Conservation (phyloP, 2,113 vertebrate genomes). For the Pelobates fuscus region DNA sequence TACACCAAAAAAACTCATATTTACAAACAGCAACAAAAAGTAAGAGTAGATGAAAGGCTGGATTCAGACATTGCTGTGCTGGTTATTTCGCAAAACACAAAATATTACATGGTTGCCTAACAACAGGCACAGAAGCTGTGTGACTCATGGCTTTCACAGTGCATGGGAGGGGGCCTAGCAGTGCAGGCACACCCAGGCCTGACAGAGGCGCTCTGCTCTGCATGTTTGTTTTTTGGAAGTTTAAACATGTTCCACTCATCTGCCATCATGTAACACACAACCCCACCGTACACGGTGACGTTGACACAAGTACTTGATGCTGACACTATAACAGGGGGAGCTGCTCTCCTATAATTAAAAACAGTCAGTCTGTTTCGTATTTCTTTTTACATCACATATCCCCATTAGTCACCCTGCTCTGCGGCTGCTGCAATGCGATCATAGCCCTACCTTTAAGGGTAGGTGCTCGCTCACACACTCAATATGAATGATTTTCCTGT, state of each 20-base stretch:
- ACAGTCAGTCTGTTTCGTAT: no score
- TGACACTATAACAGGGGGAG: no score
- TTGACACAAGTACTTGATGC: background rate
- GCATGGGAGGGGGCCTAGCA: slow-evolving; percentile 21
- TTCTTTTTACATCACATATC: background rate
- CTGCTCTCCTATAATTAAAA: no score
- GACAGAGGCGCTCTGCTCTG: background rate
- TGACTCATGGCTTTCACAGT: slow-evolving; percentile 37
- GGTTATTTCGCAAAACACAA: slow-evolving; percentile 1
- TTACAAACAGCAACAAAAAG: no score
- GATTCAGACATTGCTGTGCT: background rate
- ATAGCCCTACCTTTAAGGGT: background rate
- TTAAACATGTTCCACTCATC: background rate
- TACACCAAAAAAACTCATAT: no score
- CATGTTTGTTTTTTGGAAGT: background rate
- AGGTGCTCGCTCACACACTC: background rate
- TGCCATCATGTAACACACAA: background rate
- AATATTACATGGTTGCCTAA: slow-evolving; percentile 40
- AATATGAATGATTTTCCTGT: background rate
- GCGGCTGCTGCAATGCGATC: background rate
- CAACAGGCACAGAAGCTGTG: slow-evolving; percentile 38
- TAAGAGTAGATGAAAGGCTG: background rate
- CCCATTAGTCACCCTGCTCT: background rate
- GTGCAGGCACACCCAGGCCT: slow-evolving; percentile 27
- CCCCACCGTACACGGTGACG: background rate